Percentiles rank a stretch among this genome's conserved stretches.
Conservation (phyloP, 2,888 invertebrate species). For the Congeria kusceri region DNA sequence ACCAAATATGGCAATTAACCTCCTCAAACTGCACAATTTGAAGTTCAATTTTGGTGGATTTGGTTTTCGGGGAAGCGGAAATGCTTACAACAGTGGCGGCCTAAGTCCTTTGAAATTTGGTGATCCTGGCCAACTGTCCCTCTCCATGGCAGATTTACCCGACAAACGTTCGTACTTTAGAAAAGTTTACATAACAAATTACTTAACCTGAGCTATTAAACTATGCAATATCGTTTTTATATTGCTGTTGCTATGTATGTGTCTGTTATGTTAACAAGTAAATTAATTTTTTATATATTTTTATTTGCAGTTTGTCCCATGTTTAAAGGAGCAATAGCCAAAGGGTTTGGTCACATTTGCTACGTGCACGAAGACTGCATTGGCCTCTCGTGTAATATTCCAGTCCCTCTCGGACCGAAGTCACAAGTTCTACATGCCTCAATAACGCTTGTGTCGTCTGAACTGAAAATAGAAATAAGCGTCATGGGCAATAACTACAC, state of each 20-base stretch:
- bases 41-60: not conserved
- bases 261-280: too few relatives aligned
- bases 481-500: slow-evolving; percentile 22
- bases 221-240: too few relatives aligned
- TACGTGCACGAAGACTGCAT: slow-evolving; percentile 61
- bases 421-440: slow-evolving; percentile 22
- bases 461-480: slow-evolving; percentile 13
- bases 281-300: too few relatives aligned
- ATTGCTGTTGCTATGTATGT: too few relatives aligned
- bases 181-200: too few relatives aligned
- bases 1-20: slow-evolving; percentile 22
- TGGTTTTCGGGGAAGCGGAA: not conserved
- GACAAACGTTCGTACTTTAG: slow-evolving; percentile 36
- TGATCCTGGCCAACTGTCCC: slow-evolving; percentile 38
- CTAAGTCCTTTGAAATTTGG: slow-evolving; percentile 20
- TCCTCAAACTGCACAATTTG: slow-evolving; percentile 28
- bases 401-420: slow-evolving; percentile 30
- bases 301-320: slow-evolving; percentile 58
- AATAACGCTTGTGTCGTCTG: slow-evolving; percentile 17
- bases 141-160: slow-evolving; percentile 34
- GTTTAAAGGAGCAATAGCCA: slow-evolving; percentile 54
- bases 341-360: slow-evolving; percentile 61
- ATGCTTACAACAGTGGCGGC: not conserved
- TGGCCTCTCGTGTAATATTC: slow-evolving; percentile 62
- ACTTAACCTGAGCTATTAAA: too few relatives aligned